Evolutionary conservation across 2,888 invertebrate genomes (phyloP).

Genomic region (Conus canariensis): DNA sequence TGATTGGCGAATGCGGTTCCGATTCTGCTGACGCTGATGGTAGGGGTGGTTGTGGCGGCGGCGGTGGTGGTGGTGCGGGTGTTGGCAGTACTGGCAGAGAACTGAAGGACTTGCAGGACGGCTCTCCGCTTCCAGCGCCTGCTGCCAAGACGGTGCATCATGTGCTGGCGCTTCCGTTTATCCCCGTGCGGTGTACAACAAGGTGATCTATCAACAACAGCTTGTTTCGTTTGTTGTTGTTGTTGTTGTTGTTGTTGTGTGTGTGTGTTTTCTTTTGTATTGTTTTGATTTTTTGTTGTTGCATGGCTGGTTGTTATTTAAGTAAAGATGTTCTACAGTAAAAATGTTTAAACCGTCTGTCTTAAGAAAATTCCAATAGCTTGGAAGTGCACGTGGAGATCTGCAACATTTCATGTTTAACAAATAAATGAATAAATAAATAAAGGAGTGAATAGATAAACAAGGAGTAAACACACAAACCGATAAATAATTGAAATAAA

Average conservation of each 20-base stretch:
- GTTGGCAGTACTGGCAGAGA: too few relatives aligned
- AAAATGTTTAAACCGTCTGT: too few relatives aligned
- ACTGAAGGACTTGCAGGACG: too few relatives aligned
- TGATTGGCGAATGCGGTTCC: not conserved
- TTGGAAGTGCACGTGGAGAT: too few relatives aligned
- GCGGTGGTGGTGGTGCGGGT: not conserved
- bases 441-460: too few relatives aligned
- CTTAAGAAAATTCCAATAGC: too few relatives aligned
- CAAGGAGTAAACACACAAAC: too few relatives aligned
- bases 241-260: slow-evolving; percentile 3
- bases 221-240: not conserved
- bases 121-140: not conserved
- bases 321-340: too few relatives aligned
- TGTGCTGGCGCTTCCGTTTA: slow-evolving; percentile 22
- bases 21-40: not conserved
- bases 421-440: too few relatives aligned
- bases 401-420: too few relatives aligned
- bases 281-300: not conserved
- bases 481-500: too few relatives aligned
- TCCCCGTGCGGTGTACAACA: not conserved
- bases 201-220: not conserved
- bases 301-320: not conserved
- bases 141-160: not conserved
- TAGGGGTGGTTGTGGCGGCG: not conserved
- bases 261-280: not conserved